Percentiles rank a stretch among this genome's conserved stretches.
phyloP scores from a whole-genome alignment of 2,888 invertebrate genomes.

The Stratiomys singularior region DNA sequence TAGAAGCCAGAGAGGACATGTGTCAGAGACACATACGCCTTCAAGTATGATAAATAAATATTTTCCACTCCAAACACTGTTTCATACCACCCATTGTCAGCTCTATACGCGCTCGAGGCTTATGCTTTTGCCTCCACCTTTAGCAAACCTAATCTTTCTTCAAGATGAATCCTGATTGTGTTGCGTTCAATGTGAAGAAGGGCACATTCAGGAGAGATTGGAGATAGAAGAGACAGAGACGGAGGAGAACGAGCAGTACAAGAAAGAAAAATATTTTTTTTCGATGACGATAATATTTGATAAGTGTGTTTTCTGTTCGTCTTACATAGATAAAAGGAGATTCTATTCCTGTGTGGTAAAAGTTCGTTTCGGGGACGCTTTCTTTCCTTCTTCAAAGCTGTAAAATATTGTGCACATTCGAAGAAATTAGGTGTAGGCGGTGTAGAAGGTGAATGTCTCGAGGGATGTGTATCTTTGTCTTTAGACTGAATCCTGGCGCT shows the following conservation, averaged over 20 bases:
- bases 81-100: background rate
- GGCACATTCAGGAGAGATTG: background rate
- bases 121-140: background rate
- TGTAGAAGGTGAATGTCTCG: too few relatives aligned
- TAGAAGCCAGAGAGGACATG: constrained; percentile 40
- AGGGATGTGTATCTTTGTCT: too few relatives aligned
- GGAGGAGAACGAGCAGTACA: constrained; percentile 5
- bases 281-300: constrained; percentile 43
- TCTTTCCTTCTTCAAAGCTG: background rate
- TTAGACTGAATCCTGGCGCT: too few relatives aligned
- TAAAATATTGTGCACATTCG: background rate
- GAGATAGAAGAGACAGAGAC: background rate
- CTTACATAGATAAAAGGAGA: constrained; percentile 37
- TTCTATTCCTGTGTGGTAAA: constrained; percentile 5
- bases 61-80: constrained; percentile 36
- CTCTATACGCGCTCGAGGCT: too few relatives aligned
- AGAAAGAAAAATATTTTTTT: constrained; percentile 12
- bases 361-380: constrained; percentile 26
- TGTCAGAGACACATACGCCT: constrained; percentile 43
- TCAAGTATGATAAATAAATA: constrained; percentile 47
- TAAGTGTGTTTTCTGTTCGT: constrained; percentile 45
- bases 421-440: background rate
- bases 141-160: constrained; percentile 13
- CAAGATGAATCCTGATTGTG: constrained; percentile 20
- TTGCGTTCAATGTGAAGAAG: background rate